Base-by-base conservation (phyloP, 37 sponge, comb jelly and placozoan species). In the Amphimedon queenslandica region DNA sequence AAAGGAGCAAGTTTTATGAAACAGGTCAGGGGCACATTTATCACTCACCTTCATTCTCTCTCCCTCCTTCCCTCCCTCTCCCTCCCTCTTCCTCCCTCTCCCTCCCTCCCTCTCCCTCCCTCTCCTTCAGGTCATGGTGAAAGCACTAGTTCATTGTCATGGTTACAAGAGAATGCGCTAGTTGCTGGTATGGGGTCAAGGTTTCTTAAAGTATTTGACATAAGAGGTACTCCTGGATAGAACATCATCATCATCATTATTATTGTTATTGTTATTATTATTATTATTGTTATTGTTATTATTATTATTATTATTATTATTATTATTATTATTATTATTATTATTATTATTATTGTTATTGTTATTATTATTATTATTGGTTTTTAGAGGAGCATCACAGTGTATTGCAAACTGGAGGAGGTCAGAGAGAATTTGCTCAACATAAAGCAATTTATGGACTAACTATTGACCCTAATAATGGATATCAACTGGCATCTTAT, bases 191-290 rank as follows among this genome's bases (percentile, higher is more conserved):
- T 88, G 84, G 84, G 84, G 13, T 42, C 41, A 8, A 69, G 74
- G 37, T 83, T 56, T 41, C 74, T 88, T 61, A 53, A 75, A n/a
- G 51, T 88, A 21, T 88, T 67, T 82, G 89, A 88, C 58, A 79
- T 74, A n/a, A 68, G 89, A 79, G 89, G 89, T 88, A 68, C 28
- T 43, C 16, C n/a, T n/a, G n/a, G n/a, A n/a, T n/a, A n/a, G n/a
- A 24, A 27, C 1, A 16, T 24, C 2, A 3, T 29, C 60, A 58
- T 58, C 2, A 58, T 3, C 5, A 58, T n/a, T n/a, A n/a, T n/a
- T 3, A 1, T 65, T 65, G 2, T 5, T 65, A 13, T 2, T 11
- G 51, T 47, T 47, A 47, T 47, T 13, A 47, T 47, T 47, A 47
- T 13, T 47, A 18, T 47, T 8, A 18, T 13, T 18, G 51, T 13